Evolutionary conservation across 2,888 invertebrate species (phyloP).

Genomic region (Harmothoe impar): DNA sequence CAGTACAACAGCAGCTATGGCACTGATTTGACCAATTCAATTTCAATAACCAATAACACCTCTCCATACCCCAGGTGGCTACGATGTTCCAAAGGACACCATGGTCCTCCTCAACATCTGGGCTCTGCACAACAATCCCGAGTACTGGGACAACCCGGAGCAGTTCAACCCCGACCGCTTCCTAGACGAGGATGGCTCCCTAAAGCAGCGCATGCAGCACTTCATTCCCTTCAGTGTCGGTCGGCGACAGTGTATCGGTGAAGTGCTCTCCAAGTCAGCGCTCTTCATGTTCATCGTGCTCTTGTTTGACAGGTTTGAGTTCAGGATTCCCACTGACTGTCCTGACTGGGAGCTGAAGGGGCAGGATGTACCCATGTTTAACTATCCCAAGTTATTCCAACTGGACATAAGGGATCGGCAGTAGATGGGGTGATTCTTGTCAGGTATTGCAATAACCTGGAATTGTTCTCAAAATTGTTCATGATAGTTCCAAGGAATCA

Average conservation of each 20-base stretch:
- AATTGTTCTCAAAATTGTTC: no score
- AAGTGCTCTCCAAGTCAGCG: neutral
- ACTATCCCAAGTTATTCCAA: neutral
- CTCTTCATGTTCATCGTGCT: slow-evolving; percentile 41
- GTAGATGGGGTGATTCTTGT: no score
- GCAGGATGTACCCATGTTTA: neutral
- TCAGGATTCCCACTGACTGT: neutral
- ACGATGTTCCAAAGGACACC: slow-evolving; percentile 3
- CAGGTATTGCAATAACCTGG: no score
- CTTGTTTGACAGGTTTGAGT: neutral
- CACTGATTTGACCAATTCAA: no score
- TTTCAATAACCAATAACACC: no score
- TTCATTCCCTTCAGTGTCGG: slow-evolving; percentile 35
- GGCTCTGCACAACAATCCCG: neutral
- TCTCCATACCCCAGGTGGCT: slow-evolving; percentile 34
- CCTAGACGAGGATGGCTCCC: neutral
- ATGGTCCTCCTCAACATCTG: neutral
- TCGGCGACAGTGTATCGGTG: slow-evolving; percentile 34
- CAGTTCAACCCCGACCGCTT: slow-evolving; percentile 32
- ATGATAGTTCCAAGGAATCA: no score
- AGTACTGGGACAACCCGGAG: slow-evolving; percentile 35
- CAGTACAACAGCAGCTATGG: no score
- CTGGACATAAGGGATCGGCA: neutral
- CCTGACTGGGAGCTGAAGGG: neutral
- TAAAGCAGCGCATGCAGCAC: neutral